Evolutionary conservation across 2,113 vertebrate genomes (phyloP), one percentile per base, ranked within the genome.

Genomic region (Glaucomys volans): DNA sequence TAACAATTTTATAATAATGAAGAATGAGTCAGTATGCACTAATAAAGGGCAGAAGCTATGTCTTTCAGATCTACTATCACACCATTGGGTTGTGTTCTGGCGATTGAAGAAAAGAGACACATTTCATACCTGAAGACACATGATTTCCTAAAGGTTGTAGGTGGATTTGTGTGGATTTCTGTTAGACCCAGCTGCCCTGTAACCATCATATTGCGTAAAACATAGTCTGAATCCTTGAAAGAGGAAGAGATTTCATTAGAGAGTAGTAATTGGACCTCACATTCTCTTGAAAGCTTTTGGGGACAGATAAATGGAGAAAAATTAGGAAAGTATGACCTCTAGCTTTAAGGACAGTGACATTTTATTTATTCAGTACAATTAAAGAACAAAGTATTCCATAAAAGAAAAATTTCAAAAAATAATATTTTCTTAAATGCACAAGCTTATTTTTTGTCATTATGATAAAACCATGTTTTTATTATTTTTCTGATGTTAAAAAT

Each of bases 71-170:
- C 88, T 72, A 4, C 16, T 9, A 16, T 62, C n/a, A 22, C 2
- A 35, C 4, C 5, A 44, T 6, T 37, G 28, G 47, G 8, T 8
- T 24, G n/a, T 89, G 20, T 77, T 90, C 44, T 84, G 50, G 44
- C 14, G 69, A 37, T 62, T 35, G 79, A 77, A 82, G 13, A 83
- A 87, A 80, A 82, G 16, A 35, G 42, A 71, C 8, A 57, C 3
- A 59, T 87, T 71, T 95, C 97, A 54, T 95, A 99, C 99, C 98
- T 99, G 98, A 99, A 98, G 66, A 98, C 47, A 37, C 98, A 98
- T 57, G 98, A 97, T 86, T 96, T 98, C 76, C 98, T 98, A 64
- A 94, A 90, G 71, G 98, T 89, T 44, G 74, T 76, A 75, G 95
- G 87, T 14, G 98, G 98, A 92, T 95, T 93, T 32, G 40, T 96